phyloP scores from a whole-genome alignment of 2,888 invertebrate species.

The Microplitis manilae region DNA sequence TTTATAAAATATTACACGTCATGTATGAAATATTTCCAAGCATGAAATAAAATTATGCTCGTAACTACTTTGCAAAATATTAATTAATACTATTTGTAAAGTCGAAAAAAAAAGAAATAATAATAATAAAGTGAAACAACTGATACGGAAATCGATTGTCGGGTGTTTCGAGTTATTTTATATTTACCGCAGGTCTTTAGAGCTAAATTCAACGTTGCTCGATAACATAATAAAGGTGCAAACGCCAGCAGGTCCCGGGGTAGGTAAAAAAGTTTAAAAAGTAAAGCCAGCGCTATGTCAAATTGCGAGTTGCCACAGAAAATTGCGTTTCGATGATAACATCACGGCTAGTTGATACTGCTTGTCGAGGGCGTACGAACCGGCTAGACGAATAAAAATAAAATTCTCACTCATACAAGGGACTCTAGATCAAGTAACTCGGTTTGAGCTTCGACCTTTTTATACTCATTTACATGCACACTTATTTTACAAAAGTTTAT shows the following conservation, averaged over 20 bases:
- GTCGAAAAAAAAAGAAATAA: no score
- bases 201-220: neutral
- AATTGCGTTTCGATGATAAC: constrained; percentile 57
- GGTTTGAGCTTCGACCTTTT: neutral
- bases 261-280: neutral
- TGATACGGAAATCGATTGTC: neutral
- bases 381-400: neutral
- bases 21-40: no score
- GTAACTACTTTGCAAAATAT: no score
- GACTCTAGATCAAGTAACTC: neutral
- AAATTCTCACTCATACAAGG: neutral
- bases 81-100: neutral
- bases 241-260: neutral
- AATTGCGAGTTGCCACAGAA: constrained; percentile 51
- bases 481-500: neutral
- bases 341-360: constrained; percentile 53
- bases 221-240: neutral
- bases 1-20: no score
- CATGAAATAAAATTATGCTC: no score
- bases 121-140: no score
- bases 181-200: neutral
- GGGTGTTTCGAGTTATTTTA: neutral
- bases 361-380: constrained; percentile 41
- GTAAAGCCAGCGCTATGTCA: constrained; percentile 36
- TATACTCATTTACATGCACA: neutral